Evolutionary conservation across 1,140 invertebrate genomes (phyloP), one percentile per base, ranked within the genome.

Genomic region (Atta colombica): DNA sequence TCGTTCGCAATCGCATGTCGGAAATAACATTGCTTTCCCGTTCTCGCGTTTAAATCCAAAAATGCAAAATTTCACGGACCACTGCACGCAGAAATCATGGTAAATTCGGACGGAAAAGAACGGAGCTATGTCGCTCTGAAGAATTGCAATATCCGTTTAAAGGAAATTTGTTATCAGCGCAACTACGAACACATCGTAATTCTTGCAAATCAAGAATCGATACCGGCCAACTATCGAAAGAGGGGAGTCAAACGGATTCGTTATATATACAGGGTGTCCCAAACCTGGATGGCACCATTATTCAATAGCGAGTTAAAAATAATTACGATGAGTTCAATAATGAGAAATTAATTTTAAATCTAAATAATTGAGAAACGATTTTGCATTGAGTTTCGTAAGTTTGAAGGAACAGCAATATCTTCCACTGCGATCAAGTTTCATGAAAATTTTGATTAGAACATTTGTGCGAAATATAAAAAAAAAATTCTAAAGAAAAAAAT

Each of bases 191-290:
- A 66, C 77, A 51, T 61, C 77, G 85, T 84, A 72, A 82, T 82
- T 87, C 85, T 87, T 81, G 78, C 68, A 87, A 87, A 87, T 87
- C 77, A 87, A 87, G 85, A 87, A 87, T 87, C 85, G 78, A 87
- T 87, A 84, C 35, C 28, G 77, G n/a, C 68, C 49, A 87, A 84
- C 78, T 69, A 71, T 87, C 63, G 55, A 63, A 63, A 49, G 28
- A n/a, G 35, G 25, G n/a, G 28, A 72, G 14, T 31, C 35, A 12
- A 31, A 28, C 25, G 45, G 28, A 14, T 71, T 72, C 31, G 55
- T 74, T 84, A 61, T 35, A 61, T 35, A 75, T 25, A 75, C 58
- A 35, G 25, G 21, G 12, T 81, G 69, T 75, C 28, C 25, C 28
- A 25, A 18, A 49, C 8, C 5, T 25, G 66, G 66, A 16, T 35